Percentiles rank a stretch among this genome's conserved stretches.
These are phyloP conservation scores for Mechanitis messenoides DNA, from an alignment of 2,888 invertebrate species.

Conservation along the genomic window DNA sequence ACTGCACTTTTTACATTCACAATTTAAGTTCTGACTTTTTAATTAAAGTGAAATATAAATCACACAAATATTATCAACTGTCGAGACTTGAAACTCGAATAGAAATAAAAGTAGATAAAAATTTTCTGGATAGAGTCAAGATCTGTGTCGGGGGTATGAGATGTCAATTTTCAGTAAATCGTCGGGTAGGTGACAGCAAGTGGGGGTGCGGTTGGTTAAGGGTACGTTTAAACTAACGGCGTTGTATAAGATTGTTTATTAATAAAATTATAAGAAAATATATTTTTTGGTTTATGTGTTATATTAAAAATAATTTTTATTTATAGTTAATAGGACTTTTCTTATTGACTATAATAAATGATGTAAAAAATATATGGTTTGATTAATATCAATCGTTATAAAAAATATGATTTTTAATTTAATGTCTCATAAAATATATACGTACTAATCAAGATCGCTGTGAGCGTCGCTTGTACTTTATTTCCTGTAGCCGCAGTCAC, in stretches of 20 bases:
- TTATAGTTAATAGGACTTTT: no score
- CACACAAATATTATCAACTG: no score
- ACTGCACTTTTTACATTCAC: no score
- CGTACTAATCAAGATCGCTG: conserved; percentile 16
- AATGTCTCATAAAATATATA: conserved; percentile 8
- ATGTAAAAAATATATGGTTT: no score
- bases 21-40: no score
- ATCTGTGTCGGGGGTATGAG: conserved; percentile 42
- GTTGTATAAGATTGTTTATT: conserved; percentile 1
- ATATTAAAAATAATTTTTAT: no score
- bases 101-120: conserved; percentile 41
- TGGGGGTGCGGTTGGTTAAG: conserved; percentile 38
- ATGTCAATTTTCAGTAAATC: conserved; percentile 59
- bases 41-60: no score
- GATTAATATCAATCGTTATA: no score
- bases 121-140: conserved; percentile 39
- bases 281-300: no score
- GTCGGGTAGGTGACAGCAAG: conserved; percentile 51
- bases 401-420: no score
- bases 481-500: conserved; percentile 36
- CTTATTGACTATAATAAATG: no score
- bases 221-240: conserved; percentile 16
- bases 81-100: conserved; percentile 19
- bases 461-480: conserved; percentile 16
- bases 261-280: no score